Conservation (phyloP, 2,797 vertebrate genomes). For the Artibeus jamaicensis region DNA sequence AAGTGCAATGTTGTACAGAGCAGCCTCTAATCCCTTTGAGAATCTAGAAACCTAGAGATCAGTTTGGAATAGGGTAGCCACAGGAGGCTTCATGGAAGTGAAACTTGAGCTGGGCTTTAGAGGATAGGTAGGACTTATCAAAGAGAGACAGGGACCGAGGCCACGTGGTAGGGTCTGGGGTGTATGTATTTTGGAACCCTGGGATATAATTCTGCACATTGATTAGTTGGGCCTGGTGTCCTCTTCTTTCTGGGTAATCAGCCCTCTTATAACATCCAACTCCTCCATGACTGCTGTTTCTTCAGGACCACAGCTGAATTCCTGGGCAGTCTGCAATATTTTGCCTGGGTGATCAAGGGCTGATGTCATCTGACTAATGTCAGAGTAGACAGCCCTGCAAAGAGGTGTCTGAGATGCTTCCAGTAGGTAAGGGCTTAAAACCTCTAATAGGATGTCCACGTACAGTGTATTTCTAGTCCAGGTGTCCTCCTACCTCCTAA, state of each 20-base stretch:
- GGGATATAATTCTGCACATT: neutral
- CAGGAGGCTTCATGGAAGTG: neutral
- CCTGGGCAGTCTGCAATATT: neutral
- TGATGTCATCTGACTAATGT: neutral
- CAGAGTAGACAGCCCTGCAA: neutral
- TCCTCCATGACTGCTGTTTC: neutral
- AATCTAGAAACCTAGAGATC: neutral
- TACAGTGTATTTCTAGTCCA: neutral
- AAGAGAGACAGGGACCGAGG: neutral
- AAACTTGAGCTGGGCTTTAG: neutral
- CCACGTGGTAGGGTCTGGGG: neutral
- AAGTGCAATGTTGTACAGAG: neutral
- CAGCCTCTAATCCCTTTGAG: neutral
- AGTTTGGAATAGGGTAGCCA: neutral
- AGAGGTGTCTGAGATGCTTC: neutral
- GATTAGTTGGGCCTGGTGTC: neutral
- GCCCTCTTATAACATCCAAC: neutral
- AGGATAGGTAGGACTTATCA: neutral
- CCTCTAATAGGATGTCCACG: neutral
- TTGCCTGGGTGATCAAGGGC: neutral
- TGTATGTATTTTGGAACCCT: neutral
- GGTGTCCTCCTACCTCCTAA: neutral
- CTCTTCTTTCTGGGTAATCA: neutral
- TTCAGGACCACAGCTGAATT: neutral
- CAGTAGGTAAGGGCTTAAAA: neutral